A percentile compares a stretch with the other conserved stretches of the same genome.
Evolutionary conservation across 2,888 invertebrate genomes (phyloP).

Genomic region (Deladenus siricidicola): DNA sequence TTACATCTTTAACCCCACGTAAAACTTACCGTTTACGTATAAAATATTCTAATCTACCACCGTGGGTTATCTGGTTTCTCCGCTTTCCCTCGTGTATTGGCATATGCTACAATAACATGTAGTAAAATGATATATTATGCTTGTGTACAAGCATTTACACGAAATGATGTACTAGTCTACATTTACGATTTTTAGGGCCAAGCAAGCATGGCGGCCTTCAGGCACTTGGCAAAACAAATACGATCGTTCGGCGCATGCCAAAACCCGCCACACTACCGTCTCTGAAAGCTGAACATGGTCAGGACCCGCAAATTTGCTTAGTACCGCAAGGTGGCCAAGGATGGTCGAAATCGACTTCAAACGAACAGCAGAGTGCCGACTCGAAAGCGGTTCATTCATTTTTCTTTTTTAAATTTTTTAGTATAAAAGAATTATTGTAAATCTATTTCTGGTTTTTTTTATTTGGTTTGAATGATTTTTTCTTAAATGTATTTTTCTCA

Average conservation of each 20-base stretch:
- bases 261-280: slow-evolving; percentile 93
- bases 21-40: no score
- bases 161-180: no score
- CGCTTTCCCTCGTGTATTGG: no score
- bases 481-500: no score
- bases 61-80: no score
- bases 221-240: slow-evolving; percentile 97
- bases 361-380: not conserved
- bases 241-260: slow-evolving; percentile 79
- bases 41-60: no score
- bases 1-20: no score
- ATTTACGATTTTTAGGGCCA: slow-evolving; percentile 59
- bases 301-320: slow-evolving; percentile 70
- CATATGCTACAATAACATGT: no score
- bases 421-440: not conserved
- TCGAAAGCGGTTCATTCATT: not conserved
- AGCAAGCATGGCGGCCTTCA: slow-evolving; percentile 96
- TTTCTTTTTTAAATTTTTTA: no score
- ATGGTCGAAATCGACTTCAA: slow-evolving; percentile 61
- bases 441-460: not conserved
- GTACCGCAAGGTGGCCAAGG: slow-evolving; percentile 72
- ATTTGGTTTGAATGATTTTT: no score
- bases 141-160: no score
- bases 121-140: no score
- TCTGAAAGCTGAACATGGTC: slow-evolving; percentile 80